These are phyloP conservation scores for Palloptera scutellata DNA, from an alignment of 2,888 invertebrate species.

Conservation along the genomic window DNA sequence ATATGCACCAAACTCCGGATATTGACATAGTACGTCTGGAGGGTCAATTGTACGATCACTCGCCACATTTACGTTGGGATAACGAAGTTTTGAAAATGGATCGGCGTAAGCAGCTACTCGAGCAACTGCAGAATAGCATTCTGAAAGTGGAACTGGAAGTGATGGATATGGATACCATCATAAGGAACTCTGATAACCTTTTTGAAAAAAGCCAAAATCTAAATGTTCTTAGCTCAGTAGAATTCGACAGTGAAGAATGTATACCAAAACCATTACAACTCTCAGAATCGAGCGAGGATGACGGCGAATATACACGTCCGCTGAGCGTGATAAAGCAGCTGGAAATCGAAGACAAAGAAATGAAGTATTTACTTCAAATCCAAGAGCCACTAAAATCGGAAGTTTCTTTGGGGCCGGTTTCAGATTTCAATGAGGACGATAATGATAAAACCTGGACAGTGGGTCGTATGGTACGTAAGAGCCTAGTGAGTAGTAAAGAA, in stretches of 20 bases:
- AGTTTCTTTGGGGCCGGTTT: no score
- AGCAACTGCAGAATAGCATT: constrained; percentile 7
- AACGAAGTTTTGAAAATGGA: constrained; percentile 13
- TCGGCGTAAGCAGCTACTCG: constrained; percentile 13
- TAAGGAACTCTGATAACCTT: constrained; percentile 16
- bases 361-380: neutral
- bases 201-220: constrained; percentile 23
- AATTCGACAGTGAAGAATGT: neutral
- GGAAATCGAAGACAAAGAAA: neutral
- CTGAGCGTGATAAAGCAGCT: neutral
- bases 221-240: neutral
- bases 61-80: constrained; percentile 16
- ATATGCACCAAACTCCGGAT: neutral
- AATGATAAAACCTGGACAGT: no score
- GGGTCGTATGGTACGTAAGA: no score
- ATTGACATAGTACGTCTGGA: constrained; percentile 11
- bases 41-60: constrained; percentile 18
- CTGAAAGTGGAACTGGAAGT: constrained; percentile 9
- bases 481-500: no score
- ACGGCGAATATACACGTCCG: neutral
- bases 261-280: neutral
- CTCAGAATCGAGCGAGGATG: constrained; percentile 23
- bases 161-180: constrained; percentile 12
- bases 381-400: neutral
- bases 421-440: no score